Percentiles rank a stretch among this genome's conserved stretches.
These are phyloP conservation scores for Typhlichthys subterraneus DNA, from an alignment of 2,797 vertebrate species.

Conservation along the genomic window DNA sequence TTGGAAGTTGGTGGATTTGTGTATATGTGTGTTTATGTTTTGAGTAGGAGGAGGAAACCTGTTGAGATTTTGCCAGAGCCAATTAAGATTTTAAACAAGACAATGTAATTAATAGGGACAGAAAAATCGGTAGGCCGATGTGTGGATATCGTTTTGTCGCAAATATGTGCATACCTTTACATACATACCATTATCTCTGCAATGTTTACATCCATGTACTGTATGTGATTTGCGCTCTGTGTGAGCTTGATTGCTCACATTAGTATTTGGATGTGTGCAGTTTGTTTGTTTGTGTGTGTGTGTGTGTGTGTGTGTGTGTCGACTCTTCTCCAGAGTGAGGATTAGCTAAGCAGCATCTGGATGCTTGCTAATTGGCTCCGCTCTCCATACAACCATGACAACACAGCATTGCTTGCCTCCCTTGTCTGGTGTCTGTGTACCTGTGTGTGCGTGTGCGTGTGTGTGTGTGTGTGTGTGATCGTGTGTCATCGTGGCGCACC, in stretches of 20 bases:
- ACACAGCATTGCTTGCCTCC: constrained; percentile 61
- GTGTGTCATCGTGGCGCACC: constrained; percentile 22
- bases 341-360: constrained; percentile 79
- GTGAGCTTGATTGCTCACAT: constrained; percentile 44
- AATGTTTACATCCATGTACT: constrained; percentile 35
- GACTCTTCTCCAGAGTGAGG: constrained; percentile 59
- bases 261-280: constrained; percentile 23
- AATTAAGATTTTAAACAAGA: constrained; percentile 30
- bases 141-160: constrained; percentile 6
- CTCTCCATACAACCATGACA: constrained; percentile 66
- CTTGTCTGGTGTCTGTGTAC: constrained; percentile 1
- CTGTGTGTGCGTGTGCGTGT: constrained; percentile 22
- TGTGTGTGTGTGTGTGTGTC: constrained; percentile 11
- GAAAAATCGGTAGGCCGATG: not conserved
- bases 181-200: constrained; percentile 5
- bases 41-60: constrained; percentile 4
- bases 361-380: constrained; percentile 77
- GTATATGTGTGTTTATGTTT: not conserved
- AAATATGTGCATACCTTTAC: constrained; percentile 17
- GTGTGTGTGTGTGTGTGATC: constrained; percentile 14
- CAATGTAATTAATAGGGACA: constrained; percentile 22
- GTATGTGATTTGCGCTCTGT: constrained; percentile 43
- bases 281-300: constrained; percentile 9
- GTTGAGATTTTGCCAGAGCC: constrained; percentile 19
- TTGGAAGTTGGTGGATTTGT: not conserved